These are phyloP conservation scores for Peromyscus maniculatus DNA, from an alignment of 2,113 vertebrate genomes.

Conservation along the genomic window DNA sequence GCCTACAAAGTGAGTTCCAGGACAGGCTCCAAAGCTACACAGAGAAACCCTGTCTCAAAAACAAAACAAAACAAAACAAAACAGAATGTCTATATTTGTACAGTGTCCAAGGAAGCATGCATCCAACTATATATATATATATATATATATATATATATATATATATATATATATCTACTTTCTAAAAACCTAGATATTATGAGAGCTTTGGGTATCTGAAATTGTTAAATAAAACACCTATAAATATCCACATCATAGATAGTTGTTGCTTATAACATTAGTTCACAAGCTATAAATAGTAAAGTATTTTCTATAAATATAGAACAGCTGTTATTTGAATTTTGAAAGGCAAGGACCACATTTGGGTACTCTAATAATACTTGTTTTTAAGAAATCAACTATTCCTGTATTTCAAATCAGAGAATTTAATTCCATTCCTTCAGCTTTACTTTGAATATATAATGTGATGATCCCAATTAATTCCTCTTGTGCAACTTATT, in stretches of 20 bases:
- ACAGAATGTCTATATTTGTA: background rate
- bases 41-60: no score
- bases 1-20: no score
- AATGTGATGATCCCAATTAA: conserved; percentile 14
- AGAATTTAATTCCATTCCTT: background rate
- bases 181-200: background rate
- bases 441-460: background rate
- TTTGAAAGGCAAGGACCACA: conserved; percentile 54
- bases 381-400: background rate
- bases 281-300: conserved; percentile 78
- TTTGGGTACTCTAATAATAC: conserved; percentile 19
- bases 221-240: conserved; percentile 64
- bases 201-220: conserved; percentile 43
- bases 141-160: no score
- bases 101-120: background rate
- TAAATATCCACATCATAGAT: conserved; percentile 75
- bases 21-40: no score
- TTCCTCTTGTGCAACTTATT: conserved; percentile 12
- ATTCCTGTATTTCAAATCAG: conserved; percentile 34
- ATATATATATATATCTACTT: background rate
- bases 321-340: conserved; percentile 75
- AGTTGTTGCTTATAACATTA: conserved; percentile 62
- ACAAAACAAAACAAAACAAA: no score
- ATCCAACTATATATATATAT: no score
- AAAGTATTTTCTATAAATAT: conserved; percentile 71